Evolutionary conservation across 2,797 vertebrate species (phyloP).

Genomic region (Myripristis murdjan): DNA sequence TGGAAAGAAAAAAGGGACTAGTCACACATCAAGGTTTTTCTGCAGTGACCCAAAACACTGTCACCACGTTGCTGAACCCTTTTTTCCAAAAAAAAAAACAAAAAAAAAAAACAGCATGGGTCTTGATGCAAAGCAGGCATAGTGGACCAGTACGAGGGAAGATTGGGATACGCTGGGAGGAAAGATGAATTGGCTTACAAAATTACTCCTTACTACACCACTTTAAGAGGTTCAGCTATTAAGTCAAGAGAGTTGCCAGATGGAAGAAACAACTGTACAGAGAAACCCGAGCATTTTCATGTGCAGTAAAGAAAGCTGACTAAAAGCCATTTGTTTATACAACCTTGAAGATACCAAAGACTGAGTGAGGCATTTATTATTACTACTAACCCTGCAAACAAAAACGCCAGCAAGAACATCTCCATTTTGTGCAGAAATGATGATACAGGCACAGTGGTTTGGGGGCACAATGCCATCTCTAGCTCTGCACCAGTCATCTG

Average conservation of each 20-base stretch:
- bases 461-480: slow-evolving; percentile 72
- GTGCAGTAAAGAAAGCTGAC: background rate
- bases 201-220: slow-evolving; percentile 16
- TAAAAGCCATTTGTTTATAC: slow-evolving; percentile 11
- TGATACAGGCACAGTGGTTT: slow-evolving; percentile 45
- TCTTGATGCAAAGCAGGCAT: slow-evolving; percentile 66
- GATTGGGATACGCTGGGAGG: slow-evolving; percentile 35
- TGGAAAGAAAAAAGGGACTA: slow-evolving; percentile 42
- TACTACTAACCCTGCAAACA: slow-evolving; percentile 64
- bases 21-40: slow-evolving; percentile 49
- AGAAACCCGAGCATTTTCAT: slow-evolving; percentile 10
- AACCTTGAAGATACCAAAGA: slow-evolving; percentile 10
- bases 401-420: background rate
- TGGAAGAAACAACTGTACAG: slow-evolving; percentile 1
- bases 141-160: slow-evolving; percentile 30
- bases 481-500: slow-evolving; percentile 62
- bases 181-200: slow-evolving; percentile 11
- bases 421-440: slow-evolving; percentile 16
- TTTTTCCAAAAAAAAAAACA: slow-evolving; percentile 8
- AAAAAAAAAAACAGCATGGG: slow-evolving; percentile 30
- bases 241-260: background rate
- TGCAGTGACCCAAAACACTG: slow-evolving; percentile 60
- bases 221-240: background rate
- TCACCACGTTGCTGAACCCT: slow-evolving; percentile 48
- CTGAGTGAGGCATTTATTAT: slow-evolving; percentile 43